A percentile compares a stretch with the other conserved stretches of the same genome.
These are phyloP conservation scores for Stictonetta naevosa DNA, from an alignment of 2,113 vertebrate species.

Conservation along the genomic window DNA sequence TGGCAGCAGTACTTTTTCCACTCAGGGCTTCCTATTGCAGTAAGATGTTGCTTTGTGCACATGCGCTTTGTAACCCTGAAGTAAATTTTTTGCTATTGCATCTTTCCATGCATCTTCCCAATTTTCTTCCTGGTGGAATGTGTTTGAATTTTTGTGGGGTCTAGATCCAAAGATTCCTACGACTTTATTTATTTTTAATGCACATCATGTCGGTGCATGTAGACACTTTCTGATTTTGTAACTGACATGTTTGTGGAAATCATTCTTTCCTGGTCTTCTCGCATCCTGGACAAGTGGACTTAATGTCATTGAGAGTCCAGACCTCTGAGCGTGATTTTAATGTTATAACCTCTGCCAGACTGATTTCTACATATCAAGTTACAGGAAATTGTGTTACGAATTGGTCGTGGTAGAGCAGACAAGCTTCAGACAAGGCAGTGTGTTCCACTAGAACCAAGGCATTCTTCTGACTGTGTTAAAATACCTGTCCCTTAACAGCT, in stretches of 20 bases:
- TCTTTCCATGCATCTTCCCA: neutral
- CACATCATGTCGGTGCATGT: neutral
- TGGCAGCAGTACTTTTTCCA: neutral
- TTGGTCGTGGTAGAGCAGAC: neutral
- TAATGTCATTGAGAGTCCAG: neutral
- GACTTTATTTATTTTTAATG: neutral
- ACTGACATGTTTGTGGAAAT: neutral
- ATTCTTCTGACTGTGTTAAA: neutral
- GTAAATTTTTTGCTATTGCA: neutral
- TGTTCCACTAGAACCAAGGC: accelerated
- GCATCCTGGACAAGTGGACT: neutral
- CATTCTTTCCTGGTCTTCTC: neutral
- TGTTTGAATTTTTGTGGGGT: neutral
- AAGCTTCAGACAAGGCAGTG: neutral
- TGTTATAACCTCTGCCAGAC: neutral
- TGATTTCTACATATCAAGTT: neutral
- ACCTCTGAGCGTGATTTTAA: neutral
- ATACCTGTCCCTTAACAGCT: neutral
- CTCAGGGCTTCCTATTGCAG: neutral
- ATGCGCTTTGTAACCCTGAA: neutral
- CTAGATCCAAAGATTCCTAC: neutral
- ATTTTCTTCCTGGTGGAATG: neutral
- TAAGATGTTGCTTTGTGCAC: neutral
- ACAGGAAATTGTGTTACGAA: neutral
- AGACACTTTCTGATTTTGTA: neutral